Conservation (phyloP, 2,113 vertebrate genomes). For the Megatriorchis doriae region DNA sequence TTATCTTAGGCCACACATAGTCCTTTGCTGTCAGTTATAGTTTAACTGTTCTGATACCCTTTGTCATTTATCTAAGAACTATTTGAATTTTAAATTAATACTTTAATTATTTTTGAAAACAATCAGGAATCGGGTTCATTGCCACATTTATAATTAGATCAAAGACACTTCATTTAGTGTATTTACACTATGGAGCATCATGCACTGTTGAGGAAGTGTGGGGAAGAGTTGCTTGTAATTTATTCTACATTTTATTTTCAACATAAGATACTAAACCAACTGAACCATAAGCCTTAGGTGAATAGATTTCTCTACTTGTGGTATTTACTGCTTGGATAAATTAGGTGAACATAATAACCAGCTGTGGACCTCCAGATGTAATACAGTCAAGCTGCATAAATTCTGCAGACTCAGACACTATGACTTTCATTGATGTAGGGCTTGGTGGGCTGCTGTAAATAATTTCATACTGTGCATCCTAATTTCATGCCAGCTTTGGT, state of each 20-base stretch:
- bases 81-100: slow-evolving; percentile 23
- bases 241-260: slow-evolving; percentile 63
- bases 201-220: neutral
- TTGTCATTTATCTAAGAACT: neutral
- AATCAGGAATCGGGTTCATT: neutral
- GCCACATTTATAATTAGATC: slow-evolving; percentile 33
- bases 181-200: neutral
- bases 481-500: slow-evolving; percentile 73
- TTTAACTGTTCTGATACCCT: neutral
- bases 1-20: neutral
- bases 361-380: slow-evolving; percentile 72
- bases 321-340: slow-evolving; percentile 72
- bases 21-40: neutral
- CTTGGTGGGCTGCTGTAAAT: slow-evolving; percentile 49
- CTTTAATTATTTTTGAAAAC: slow-evolving; percentile 29
- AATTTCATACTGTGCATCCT: slow-evolving; percentile 57
- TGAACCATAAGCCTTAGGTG: slow-evolving; percentile 65
- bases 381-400: slow-evolving; percentile 61
- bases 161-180: slow-evolving; percentile 1
- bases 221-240: slow-evolving; percentile 40
- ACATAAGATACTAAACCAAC: slow-evolving; percentile 56
- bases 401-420: slow-evolving; percentile 5
- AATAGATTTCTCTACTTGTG: slow-evolving; percentile 53
- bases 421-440: slow-evolving; percentile 29
- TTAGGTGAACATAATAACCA: slow-evolving; percentile 76